These are phyloP conservation scores for Leptoteleia sp. DNA, from an alignment of 1,140 invertebrate genomes.

Conservation along the genomic window DNA sequence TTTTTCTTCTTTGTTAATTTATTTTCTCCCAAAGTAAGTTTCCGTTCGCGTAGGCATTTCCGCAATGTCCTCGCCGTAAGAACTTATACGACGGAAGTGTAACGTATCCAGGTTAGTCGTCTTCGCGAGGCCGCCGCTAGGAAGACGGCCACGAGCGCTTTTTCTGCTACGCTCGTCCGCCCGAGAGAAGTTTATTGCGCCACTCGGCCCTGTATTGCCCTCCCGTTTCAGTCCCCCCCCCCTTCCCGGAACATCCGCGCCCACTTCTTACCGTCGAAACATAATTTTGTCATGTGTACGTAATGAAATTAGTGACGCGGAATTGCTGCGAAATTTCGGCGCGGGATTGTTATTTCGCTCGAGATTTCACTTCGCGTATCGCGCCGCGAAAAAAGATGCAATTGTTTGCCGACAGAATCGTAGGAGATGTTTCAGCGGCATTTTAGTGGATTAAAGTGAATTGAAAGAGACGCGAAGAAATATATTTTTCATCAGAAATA, in stretches of 20 bases:
- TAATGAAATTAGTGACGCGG: slow-evolving; percentile 53
- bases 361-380: slow-evolving; percentile 6
- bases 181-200: slow-evolving; percentile 64
- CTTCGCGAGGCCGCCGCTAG: slow-evolving; percentile 28
- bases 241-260: slow-evolving; percentile 15
- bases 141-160: slow-evolving; percentile 57
- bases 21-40: slow-evolving; percentile 47
- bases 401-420: slow-evolving; percentile 13
- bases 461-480: background rate
- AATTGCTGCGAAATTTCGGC: slow-evolving; percentile 24
- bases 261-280: slow-evolving; percentile 48
- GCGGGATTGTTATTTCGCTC: slow-evolving; percentile 5
- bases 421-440: background rate
- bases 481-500: background rate
- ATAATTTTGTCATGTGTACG: slow-evolving; percentile 56
- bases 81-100: slow-evolving; percentile 72
- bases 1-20: slow-evolving; percentile 53
- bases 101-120: slow-evolving; percentile 68
- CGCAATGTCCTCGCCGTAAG: slow-evolving; percentile 59
- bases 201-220: slow-evolving; percentile 40
- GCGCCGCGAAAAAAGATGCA: background rate
- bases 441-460: slow-evolving; percentile 16
- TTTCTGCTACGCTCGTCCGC: slow-evolving; percentile 47
- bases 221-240: background rate
- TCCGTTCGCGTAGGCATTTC: slow-evolving; percentile 66